Conservation (phyloP, 2,797 vertebrate genomes). For the Artibeus jamaicensis region DNA sequence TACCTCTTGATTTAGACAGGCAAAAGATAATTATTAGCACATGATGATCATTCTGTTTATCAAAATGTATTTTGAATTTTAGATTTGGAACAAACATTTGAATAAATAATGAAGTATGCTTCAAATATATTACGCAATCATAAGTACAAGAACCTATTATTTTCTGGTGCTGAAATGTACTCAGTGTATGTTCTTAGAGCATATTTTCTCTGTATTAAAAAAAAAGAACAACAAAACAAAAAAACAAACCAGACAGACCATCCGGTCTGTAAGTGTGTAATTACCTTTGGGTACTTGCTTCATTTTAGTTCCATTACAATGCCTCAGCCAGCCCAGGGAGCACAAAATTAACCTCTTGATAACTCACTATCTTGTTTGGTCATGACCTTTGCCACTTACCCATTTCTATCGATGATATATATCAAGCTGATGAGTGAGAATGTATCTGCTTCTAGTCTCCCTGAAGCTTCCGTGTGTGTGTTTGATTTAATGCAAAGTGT, state of each 20-base stretch:
- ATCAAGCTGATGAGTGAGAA: conserved; percentile 39
- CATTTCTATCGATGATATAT: conserved; percentile 27
- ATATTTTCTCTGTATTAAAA: neutral
- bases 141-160: conserved; percentile 28
- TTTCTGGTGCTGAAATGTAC: neutral
- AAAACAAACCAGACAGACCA: neutral
- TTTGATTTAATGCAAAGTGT: conserved; percentile 38
- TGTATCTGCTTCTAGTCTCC: neutral
- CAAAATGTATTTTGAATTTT: conserved; percentile 21
- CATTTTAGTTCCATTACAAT: conserved; percentile 41
- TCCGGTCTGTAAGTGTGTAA: neutral
- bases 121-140: neutral
- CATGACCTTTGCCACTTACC: neutral
- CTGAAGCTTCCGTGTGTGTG: neutral
- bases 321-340: conserved; percentile 27
- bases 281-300: neutral
- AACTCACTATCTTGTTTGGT: neutral
- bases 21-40: conserved; percentile 55
- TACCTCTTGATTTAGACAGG: conserved; percentile 10
- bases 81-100: conserved; percentile 9
- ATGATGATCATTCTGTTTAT: conserved; percentile 15
- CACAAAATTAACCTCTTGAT: neutral
- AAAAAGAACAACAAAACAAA: neutral
- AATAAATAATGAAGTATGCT: conserved; percentile 35
- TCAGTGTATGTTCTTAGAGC: neutral